Base-by-base conservation (phyloP, 2,888 invertebrate species). In the Sphaeridia pumilis region DNA sequence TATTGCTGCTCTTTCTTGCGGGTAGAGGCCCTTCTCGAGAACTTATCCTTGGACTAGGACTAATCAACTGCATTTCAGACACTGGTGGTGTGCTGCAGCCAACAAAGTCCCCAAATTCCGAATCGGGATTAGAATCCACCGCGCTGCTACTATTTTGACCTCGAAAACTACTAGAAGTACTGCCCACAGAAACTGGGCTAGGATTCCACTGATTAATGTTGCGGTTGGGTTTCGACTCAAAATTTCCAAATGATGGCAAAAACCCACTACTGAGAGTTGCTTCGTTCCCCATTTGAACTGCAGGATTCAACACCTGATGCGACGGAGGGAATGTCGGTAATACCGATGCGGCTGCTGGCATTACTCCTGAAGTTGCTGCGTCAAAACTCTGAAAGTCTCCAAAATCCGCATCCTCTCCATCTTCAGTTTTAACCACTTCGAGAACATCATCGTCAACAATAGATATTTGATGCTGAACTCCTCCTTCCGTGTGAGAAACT, bases 61-160 rank as follows among this genome's bases (percentile, higher is more conserved):
- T 22, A n/a, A 42, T 17, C 17, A 26, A 25, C 35, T 34, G 43
- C 20, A 17, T n/a, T n/a, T n/a, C n/a, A 53, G 38, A 31, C 4
- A 20, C 41, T 36, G 49, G 49, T 35, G 31, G 31, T n/a, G n/a
- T n/a, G n/a, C n/a, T n/a, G 14, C 31, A 56, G 31, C 60, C 60
- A 17, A 61, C 59, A 52, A 63, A 63, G 27, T 63, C 63, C 41
- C 63, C 63, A 52, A 63, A 63, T 35, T 63, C 63, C 12, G 46
- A 50, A 46, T 54, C 54, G 41, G 46, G 47, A 22, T 17, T 28
- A 17, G 14, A 45, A n/a, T 26, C 25, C n/a, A 12, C 45, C 20
- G n/a, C 26, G 45, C 17, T 12, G 17, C n/a, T 12, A 12, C 20
- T 10, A 41, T 17, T 12, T 7, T 17, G 12, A 17, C 12, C 41